Percentiles rank a stretch among this genome's conserved stretches.
These are phyloP conservation scores for Mamestra configurata DNA, from an alignment of 1,140 invertebrate species.

Conservation along the genomic window DNA sequence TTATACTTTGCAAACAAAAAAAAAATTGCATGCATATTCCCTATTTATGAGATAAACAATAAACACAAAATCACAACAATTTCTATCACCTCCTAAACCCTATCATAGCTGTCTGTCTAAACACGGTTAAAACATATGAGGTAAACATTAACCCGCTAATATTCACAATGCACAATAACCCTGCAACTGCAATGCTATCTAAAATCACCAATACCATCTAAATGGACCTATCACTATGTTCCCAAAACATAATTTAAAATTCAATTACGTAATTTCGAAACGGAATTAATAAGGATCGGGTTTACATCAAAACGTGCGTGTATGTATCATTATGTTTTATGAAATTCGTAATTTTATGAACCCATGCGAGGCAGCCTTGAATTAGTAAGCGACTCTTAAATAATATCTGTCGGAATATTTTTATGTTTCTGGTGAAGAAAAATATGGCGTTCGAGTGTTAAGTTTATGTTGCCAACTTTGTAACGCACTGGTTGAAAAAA, in stretches of 20 bases:
- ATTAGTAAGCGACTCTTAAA: background rate
- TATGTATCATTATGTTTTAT: background rate
- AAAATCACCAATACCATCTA: constrained; percentile 4
- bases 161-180: background rate
- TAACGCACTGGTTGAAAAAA: background rate
- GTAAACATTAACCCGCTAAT: constrained; percentile 13
- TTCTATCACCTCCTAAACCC: background rate
- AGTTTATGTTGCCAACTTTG: background rate
- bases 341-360: too few relatives aligned
- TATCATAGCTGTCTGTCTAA: constrained; percentile 14
- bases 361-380: too few relatives aligned
- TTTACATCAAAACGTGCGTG: background rate
- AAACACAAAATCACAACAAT: background rate
- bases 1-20: too few relatives aligned
- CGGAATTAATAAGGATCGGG: background rate
- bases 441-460: background rate
- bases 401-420: background rate
- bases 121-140: background rate
- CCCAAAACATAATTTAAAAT: background rate
- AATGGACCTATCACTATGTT: background rate
- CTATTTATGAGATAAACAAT: too few relatives aligned
- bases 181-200: constrained; percentile 1
- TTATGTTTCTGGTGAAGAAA: background rate
- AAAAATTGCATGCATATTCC: too few relatives aligned
- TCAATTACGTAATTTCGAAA: background rate